Conservation (phyloP, 1,140 invertebrate species). For the Penaeus chinensis region DNA sequence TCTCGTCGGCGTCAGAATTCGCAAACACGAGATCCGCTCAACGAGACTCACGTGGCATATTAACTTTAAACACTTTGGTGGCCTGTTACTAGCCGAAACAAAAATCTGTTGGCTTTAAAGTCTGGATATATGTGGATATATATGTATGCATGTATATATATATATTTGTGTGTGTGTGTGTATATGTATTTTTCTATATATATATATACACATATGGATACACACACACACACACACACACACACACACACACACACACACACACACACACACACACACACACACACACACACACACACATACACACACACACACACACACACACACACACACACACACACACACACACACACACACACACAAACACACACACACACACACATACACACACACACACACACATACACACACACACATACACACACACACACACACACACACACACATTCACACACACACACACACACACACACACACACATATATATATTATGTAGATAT, state of each 20-base stretch:
- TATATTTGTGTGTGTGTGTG: neutral
- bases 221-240: too few species aligned
- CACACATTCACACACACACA: neutral
- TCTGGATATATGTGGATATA: neutral
- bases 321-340: neutral
- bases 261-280: neutral
- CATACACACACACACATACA: neutral
- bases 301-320: neutral
- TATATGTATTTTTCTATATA: neutral
- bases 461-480: neutral
- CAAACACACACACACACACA: conserved; percentile 18
- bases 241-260: neutral
- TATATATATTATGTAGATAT: neutral
- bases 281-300: neutral
- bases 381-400: neutral
- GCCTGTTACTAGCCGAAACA: too few species aligned
- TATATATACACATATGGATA: neutral
- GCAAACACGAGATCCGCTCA: too few species aligned
- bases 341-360: conserved; percentile 22
- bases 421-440: neutral
- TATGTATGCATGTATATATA: neutral
- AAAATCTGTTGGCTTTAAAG: neutral
- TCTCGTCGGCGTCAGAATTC: too few species aligned
- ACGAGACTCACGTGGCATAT: too few species aligned
- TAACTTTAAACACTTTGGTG: too few species aligned